phyloP scores from a whole-genome alignment of 2,888 invertebrate genomes.

The Beris morrisii region DNA sequence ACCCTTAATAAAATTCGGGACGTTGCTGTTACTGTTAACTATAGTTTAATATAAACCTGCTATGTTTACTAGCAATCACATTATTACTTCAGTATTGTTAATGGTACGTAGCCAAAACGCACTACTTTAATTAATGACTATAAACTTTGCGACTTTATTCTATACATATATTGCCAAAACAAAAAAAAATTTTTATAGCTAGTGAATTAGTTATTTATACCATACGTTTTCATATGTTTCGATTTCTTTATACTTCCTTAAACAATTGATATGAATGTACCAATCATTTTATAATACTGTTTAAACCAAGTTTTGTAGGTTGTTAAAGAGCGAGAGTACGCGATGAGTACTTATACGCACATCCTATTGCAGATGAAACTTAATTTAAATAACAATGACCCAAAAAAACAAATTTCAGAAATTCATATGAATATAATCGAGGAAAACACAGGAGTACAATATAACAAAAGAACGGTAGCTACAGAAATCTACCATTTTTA shows the following conservation, averaged over 20 bases:
- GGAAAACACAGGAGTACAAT: no score
- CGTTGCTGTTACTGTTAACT: conserved; percentile 26
- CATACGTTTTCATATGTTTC: conserved; percentile 4
- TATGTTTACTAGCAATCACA: conserved; percentile 30
- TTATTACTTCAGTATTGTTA: conserved; percentile 14
- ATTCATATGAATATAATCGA: no score
- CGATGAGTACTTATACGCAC: no score
- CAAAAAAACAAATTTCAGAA: no score
- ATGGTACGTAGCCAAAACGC: conserved; percentile 16
- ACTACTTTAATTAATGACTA: conserved; percentile 24
- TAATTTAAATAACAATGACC: no score
- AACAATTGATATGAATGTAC: no score
- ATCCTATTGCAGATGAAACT: no score
- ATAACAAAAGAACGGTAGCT: no score
- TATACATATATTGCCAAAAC: neutral
- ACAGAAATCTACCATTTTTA: no score
- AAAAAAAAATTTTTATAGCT: conserved; percentile 6
- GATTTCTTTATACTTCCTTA: neutral
- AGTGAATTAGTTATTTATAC: conserved; percentile 1
- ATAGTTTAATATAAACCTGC: conserved; percentile 31
- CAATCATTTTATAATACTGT: neutral
- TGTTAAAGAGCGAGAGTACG: no score
- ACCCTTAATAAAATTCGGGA: no score
- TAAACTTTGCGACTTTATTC: conserved; percentile 16
- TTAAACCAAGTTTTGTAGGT: no score